Evolutionary conservation across 1,140 invertebrate genomes (phyloP), one percentile per base, ranked within the genome.

Genomic region (Panagrolaimus sp.): DNA sequence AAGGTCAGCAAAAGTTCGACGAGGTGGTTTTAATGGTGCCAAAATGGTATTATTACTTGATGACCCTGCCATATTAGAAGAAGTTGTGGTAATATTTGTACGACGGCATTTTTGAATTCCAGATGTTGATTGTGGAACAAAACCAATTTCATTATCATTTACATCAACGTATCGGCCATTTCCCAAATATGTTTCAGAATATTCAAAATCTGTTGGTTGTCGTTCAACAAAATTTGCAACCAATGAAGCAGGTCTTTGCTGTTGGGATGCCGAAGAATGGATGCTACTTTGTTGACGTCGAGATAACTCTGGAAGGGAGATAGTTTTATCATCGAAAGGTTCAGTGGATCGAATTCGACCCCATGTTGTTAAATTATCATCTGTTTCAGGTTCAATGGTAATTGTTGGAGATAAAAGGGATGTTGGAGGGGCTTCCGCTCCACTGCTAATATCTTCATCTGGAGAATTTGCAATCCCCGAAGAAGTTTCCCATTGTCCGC

Each of bases 71-170:
- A 7, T 47, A 4, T 15, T 10, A 26, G 48, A 44, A 15, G 62
- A 63, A n/a, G 45, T 71, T 55, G 70, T 48, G 26, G 45, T 63
- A 38, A 7, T 4, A 2, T 2, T 38, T 38, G 32, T 2, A 4
- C 32, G 32, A 38, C 32, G 32, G 2, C 32, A 38, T 1, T 69
- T 48, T 58, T 79, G 78, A 52, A 79, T 75, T n/a, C 71, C 63
- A 17, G 78, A 76, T 1, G 79, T 82, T 64, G 26, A 68, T n/a
- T 46, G 52, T 17, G 76, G 78, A 47, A 76, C 78, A 64, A 67
- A 78, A 14, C 78, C 76, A 43, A 81, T 79, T 64, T 82, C 80
- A 65, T 82, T 82, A 43, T 82, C 75, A 71, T 82, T 82, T 32
- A 82, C 74, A 69, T 82, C 80, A 14, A 82, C 74, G 66, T 79